Conservation (phyloP, 2,797 vertebrate genomes). For the Ptychadena robeensis region DNA sequence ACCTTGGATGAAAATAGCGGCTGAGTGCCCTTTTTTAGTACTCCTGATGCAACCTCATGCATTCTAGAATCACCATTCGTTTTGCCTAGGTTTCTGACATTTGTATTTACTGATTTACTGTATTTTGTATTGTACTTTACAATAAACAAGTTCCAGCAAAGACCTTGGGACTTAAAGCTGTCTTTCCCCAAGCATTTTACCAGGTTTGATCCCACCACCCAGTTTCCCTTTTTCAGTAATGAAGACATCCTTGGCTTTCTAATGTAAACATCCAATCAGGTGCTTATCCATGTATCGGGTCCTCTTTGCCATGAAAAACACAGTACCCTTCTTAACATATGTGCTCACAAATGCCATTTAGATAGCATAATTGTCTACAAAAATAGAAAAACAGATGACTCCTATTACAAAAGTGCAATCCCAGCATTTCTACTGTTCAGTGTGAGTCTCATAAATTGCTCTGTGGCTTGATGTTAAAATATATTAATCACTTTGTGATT, state of each 20-base stretch:
- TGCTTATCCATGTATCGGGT: not conserved
- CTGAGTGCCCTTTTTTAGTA: no score
- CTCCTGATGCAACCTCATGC: no score
- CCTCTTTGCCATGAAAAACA: not conserved
- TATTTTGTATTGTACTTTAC: no score
- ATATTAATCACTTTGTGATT: slow-evolving; percentile 35
- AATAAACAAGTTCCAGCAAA: no score
- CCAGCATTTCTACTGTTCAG: not conserved
- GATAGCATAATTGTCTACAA: not conserved
- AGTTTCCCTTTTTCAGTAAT: no score
- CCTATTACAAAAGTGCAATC: not conserved
- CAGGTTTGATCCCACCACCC: no score
- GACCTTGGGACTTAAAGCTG: no score
- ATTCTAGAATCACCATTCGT: no score
- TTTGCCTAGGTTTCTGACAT: no score
- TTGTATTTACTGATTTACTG: no score
- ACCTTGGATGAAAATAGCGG: no score
- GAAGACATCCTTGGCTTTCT: not conserved
- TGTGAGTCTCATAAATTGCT: not conserved
- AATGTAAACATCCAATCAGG: not conserved
- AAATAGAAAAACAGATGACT: not conserved
- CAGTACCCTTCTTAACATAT: not conserved
- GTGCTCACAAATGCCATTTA: not conserved
- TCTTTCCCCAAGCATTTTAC: no score
- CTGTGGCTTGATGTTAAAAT: slow-evolving; percentile 26